phyloP scores from a whole-genome alignment of 1,140 invertebrate genomes.

The Hesperophylax magnus region DNA sequence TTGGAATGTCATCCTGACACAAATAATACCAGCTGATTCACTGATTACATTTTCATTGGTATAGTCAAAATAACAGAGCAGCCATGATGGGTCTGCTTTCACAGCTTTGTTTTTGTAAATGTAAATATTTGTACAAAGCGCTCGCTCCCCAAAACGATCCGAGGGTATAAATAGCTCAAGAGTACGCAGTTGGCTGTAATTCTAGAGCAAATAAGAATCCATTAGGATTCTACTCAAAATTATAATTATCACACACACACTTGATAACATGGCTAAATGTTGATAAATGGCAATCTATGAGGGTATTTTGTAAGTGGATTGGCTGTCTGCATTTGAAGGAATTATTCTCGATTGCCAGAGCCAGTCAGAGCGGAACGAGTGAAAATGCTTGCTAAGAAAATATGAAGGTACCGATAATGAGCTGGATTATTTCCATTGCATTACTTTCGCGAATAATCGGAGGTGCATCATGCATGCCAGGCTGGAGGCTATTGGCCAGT shows the following conservation, averaged over 20 bases:
- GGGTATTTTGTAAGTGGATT: no score
- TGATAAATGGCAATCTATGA: no score
- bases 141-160: conserved; percentile 12
- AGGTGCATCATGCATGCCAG: conserved; percentile 17
- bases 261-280: not conserved
- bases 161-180: conserved; percentile 34
- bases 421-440: not conserved
- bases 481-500: not conserved
- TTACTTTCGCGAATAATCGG: conserved; percentile 16
- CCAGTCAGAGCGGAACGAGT: conserved; percentile 31
- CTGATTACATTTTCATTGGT: not conserved
- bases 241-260: not conserved
- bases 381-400: conserved; percentile 16
- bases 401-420: conserved; percentile 28
- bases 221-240: conserved; percentile 12
- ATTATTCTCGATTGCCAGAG: not conserved
- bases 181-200: conserved; percentile 46
- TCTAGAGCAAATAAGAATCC: conserved; percentile 31
- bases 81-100: conserved; percentile 6
- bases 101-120: conserved; percentile 6
- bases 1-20: conserved; percentile 23
- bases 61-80: not conserved
- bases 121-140: conserved; percentile 23
- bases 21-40: conserved; percentile 9
- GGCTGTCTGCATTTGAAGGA: no score